Conservation (phyloP, 2,797 vertebrate species). For the Coregonus sp. region DNA sequence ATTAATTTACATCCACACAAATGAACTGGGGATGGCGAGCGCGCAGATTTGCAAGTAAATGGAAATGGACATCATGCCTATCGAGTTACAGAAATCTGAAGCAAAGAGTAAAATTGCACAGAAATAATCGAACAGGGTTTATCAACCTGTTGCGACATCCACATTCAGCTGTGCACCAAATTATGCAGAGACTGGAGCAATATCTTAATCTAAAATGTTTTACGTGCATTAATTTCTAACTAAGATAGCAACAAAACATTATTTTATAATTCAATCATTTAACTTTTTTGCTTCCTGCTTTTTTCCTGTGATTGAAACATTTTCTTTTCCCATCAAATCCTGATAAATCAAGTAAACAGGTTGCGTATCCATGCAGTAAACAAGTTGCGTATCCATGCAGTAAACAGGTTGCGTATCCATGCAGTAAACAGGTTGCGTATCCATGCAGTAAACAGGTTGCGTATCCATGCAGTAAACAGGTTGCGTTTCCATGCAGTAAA, state of each 20-base stretch:
- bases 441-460: no score
- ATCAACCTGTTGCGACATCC: conserved; percentile 13
- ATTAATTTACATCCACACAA: conserved; percentile 37
- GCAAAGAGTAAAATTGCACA: conserved; percentile 17
- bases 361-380: no score
- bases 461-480: no score
- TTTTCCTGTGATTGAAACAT: background rate
- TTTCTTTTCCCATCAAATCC: background rate
- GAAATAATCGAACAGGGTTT: conserved; percentile 11
- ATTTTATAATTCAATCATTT: background rate
- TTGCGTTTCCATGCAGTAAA: no score
- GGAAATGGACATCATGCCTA: conserved; percentile 15
- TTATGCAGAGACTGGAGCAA: background rate
- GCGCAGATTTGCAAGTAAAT: conserved; percentile 9
- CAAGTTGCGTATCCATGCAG: no score
- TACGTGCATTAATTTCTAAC: no score
- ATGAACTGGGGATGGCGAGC: conserved; percentile 11
- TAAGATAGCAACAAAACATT: background rate
- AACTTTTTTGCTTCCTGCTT: background rate
- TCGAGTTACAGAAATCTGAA: conserved; percentile 28
- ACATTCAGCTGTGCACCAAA: conserved; percentile 1
- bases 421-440: no score
- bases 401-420: no score
- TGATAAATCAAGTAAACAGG: no score
- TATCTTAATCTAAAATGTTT: background rate